Evolutionary conservation across 2,888 invertebrate species (phyloP).

Genomic region (Crossocerus cetratus): DNA sequence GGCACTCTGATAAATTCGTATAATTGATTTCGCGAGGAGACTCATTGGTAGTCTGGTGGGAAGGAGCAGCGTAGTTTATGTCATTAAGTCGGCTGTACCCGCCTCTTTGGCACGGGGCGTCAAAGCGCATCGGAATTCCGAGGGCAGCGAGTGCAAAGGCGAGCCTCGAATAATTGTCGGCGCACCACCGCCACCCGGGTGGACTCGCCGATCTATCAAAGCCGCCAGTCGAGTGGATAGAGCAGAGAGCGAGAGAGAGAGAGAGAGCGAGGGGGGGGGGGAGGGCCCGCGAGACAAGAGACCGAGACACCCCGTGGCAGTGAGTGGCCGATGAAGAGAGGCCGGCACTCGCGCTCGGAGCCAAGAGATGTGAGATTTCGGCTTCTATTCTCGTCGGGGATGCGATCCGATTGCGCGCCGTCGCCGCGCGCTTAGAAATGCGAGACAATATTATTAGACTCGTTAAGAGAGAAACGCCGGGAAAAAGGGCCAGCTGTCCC

Average conservation of each 20-base stretch:
- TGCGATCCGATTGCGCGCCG: constrained; percentile 68
- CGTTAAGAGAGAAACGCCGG: constrained; percentile 42
- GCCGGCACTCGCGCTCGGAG: background rate
- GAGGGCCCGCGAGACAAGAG: background rate
- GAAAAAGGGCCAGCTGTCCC: constrained; percentile 1
- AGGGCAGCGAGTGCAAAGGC: constrained; percentile 26
- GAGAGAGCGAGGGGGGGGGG: background rate
- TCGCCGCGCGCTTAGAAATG: constrained; percentile 66
- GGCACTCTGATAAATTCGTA: too few relatives aligned
- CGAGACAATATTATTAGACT: constrained; percentile 72
- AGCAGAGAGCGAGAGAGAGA: constrained; percentile 3
- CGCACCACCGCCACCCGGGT: constrained; percentile 4
- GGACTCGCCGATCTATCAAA: background rate
- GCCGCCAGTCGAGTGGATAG: constrained; percentile 7
- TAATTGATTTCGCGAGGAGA: too few relatives aligned
- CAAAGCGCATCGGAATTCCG: constrained; percentile 26
- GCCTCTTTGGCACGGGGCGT: background rate
- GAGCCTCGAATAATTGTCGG: constrained; percentile 21
- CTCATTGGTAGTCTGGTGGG: too few relatives aligned
- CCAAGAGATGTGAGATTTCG: constrained; percentile 69
- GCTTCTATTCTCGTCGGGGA: constrained; percentile 68
- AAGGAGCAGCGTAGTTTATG: too few relatives aligned
- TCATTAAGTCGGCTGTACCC: too few relatives aligned
- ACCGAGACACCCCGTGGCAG: background rate
- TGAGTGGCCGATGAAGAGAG: constrained; percentile 18